phyloP scores from a whole-genome alignment of 2,797 vertebrate genomes.

The Podarcis lilfordi region DNA sequence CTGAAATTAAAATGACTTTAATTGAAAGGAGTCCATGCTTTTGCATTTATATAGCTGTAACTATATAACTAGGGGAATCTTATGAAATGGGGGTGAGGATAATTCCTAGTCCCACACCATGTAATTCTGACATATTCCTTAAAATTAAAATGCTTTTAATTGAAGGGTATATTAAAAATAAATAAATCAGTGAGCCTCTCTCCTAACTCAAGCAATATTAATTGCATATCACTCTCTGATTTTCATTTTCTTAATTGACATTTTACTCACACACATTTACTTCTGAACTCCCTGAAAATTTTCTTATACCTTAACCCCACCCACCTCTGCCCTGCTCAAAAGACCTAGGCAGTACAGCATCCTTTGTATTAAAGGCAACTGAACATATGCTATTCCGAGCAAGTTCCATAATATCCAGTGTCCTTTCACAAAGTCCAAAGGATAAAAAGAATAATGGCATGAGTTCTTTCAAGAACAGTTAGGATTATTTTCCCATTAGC shows the following conservation, averaged over 20 bases:
- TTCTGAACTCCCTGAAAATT: no score
- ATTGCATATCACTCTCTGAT: neutral
- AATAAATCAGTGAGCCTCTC: fast-evolving
- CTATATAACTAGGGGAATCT: neutral
- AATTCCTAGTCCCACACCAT: neutral
- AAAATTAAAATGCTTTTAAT: neutral
- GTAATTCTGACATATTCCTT: neutral
- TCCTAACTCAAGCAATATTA: neutral
- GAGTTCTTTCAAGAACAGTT: neutral
- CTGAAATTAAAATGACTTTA: conserved; percentile 46
- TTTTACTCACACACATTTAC: neutral
- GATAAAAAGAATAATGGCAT: neutral
- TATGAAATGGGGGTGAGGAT: neutral
- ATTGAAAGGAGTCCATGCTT: conserved; percentile 31
- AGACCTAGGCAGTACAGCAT: no score
- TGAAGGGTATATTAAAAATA: neutral
- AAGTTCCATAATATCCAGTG: no score
- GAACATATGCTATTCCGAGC: no score
- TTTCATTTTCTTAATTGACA: neutral
- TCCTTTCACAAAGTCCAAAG: no score
- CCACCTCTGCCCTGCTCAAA: no score
- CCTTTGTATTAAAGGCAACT: no score
- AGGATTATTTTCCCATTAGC: neutral
- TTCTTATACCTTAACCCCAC: no score
- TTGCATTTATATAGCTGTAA: neutral